These are phyloP conservation scores for Myotis brandtii DNA, from an alignment of 2,113 vertebrate genomes.

Conservation along the genomic window DNA sequence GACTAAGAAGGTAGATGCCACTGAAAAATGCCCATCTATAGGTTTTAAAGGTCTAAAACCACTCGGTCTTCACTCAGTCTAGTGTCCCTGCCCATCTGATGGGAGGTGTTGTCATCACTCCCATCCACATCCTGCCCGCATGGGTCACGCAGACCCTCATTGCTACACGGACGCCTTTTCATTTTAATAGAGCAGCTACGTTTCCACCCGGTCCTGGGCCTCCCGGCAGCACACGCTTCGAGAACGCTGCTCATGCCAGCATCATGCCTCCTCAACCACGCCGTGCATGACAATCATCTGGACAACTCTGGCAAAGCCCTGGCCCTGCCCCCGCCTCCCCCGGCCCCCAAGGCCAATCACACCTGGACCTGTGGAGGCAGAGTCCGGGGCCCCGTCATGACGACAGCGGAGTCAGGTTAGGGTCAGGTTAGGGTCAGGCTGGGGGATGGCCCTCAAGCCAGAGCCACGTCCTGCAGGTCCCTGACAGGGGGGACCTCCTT, in stretches of 20 bases:
- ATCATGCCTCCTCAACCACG: constrained; percentile 51
- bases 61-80: not conserved
- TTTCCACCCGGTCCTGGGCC: not conserved
- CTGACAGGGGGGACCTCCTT: no score
- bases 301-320: not conserved
- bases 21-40: not conserved
- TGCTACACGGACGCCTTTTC: not conserved
- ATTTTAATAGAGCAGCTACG: constrained; percentile 9
- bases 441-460: not conserved
- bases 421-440: not conserved
- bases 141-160: not conserved
- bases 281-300: not conserved
- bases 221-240: constrained; percentile 6
- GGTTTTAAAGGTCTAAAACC: not conserved
- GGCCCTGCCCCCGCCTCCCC: not conserved
- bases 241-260: constrained; percentile 74
- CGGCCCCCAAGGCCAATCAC: not conserved
- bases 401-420: not conserved
- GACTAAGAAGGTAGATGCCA: not conserved
- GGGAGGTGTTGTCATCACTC: not conserved
- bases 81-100: not conserved
- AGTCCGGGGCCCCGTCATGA: not conserved
- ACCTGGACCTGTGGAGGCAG: not conserved
- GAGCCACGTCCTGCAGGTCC: accelerated
- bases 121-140: not conserved